Percentiles rank a stretch among this genome's conserved stretches.
Evolutionary conservation across 2,888 invertebrate genomes (phyloP).

Genomic region (Opisthograptis luteolata): DNA sequence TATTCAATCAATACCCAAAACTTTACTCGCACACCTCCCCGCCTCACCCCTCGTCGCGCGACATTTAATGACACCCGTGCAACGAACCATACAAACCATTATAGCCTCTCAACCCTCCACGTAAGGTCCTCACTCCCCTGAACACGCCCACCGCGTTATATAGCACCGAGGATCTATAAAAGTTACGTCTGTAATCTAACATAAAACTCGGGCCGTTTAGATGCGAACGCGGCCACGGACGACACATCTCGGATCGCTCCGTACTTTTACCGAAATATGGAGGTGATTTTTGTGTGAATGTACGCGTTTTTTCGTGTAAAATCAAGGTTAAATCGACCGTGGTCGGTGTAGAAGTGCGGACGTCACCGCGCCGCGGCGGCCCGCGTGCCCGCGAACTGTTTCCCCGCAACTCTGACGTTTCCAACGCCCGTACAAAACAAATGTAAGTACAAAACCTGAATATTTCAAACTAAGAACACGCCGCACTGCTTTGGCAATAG

Average conservation of each 20-base stretch:
- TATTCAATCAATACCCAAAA: slow-evolving; percentile 85
- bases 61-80: slow-evolving; percentile 85
- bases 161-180: slow-evolving; percentile 85
- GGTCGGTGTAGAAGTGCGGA: slow-evolving; percentile 62
- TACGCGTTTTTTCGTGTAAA: slow-evolving; percentile 73
- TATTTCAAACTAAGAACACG: slow-evolving; percentile 51
- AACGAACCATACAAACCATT: slow-evolving; percentile 63
- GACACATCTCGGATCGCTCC: slow-evolving; percentile 84
- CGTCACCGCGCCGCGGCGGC: slow-evolving; percentile 62
- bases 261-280: slow-evolving; percentile 83
- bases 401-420: slow-evolving; percentile 65
- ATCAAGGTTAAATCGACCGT: slow-evolving; percentile 59
- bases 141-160: slow-evolving; percentile 81
- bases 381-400: slow-evolving; percentile 60
- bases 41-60: slow-evolving; percentile 79
- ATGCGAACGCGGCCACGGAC: slow-evolving; percentile 84
- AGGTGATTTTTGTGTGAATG: slow-evolving; percentile 75
- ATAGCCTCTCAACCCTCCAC: slow-evolving; percentile 62
- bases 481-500: slow-evolving; percentile 39
- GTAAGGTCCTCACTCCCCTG: slow-evolving; percentile 72
- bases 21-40: slow-evolving; percentile 83
- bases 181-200: slow-evolving; percentile 85
- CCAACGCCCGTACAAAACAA: slow-evolving; percentile 56
- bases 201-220: slow-evolving; percentile 85
- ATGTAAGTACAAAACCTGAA: slow-evolving; percentile 72